Base-by-base conservation (phyloP, 2,888 invertebrate species). In the Entomobrya proxima region DNA sequence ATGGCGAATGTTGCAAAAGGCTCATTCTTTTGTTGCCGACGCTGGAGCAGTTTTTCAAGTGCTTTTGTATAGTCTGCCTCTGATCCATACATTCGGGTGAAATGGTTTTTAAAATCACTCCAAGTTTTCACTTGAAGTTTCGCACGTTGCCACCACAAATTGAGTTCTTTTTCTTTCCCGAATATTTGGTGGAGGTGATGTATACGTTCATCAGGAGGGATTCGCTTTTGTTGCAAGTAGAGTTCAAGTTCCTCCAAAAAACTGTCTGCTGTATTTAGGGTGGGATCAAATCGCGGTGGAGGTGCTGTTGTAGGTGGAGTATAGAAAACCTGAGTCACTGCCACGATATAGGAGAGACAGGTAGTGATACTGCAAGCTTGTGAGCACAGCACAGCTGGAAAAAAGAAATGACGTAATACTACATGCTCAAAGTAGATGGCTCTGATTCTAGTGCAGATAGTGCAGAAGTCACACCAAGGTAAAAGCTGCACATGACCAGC, bases 141-240 rank as follows among this genome's bases (percentile, higher is more conserved):
- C 3, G 78, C 37, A 15, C 84, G 37, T 40, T 84, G 69, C 84
- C 85, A 85, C 85, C 85, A 85, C 6, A 85, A 47, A 13, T 52
- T 50, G 24, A 79, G 50, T 2, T 85, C 55, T 11, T 69, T 69
- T n/a, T 30, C 40, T 21, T 85, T 40, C 13, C n/a, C 21, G 50
- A 85, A 85, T 1, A 85, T 74, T 6, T 55, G 75, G 64, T 55
- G 15, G 0, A 83, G 24, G n/a, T 75, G 58, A 0, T 32, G 11
- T 0, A 76, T 30, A 4, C 76, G 30, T 7, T 83, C 76, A n/a
- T 61, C 15, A 2, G 0, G 0, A 0, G 64, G 27, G 24, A 83
- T 50, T 18, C 35, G 47, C 24, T 58, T 64, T 15, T 44, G 44
- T 11, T 21, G 1, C 0, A 83, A 18, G 24, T 83, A 83, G 1